Base-by-base conservation (phyloP, 2,797 vertebrate species). In the Melanotaenia parkinsoni region DNA sequence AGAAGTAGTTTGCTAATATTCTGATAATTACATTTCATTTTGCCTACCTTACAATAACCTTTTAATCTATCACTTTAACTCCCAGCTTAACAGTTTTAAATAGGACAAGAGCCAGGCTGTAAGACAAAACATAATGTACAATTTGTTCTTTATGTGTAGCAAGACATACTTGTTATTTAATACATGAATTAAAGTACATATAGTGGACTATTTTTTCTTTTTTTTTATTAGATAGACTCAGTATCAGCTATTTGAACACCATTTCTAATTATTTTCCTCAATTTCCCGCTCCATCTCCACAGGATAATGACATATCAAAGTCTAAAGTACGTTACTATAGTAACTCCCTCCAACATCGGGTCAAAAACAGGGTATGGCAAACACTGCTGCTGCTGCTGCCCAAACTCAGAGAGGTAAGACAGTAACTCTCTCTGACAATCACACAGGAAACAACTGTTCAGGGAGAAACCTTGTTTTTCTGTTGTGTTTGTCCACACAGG, bases 291-390 rank as follows among this genome's bases (percentile, higher is more conserved):
- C 20, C 16, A 3, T 81, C 77, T 79, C 85, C 16, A 32, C 62
- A 99, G 98, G 97, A 97, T 88, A 95, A 93, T 1, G 67, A 91
- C 32, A 94, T 96, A 70, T 95, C 96, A 50, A 96, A 91, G 84
- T 95, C 95, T 54, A 97, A 95, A 92, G 92, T 92, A 0, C 95
- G 96, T 64, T 96, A 96, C 91, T 97, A 97, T 24, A 94, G 93
- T 73, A 99, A 99, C 91, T 99, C 98, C 56, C 91, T 97, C 43
- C 97, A 98, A 35, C 97, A 99, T 65, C 94, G 97, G 68, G 86
- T 96, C 76, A 97, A 98, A 94, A 99, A 96, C 89, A 83, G 98
- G 9, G 73, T 95, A 0, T 99, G 98, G 98, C 98, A 99, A 92
- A 95, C 94, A 0, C 90, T 99, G 66, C 83, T 99, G 8, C 83